These are phyloP conservation scores for Hippocampus barbouri DNA, from an alignment of 2,113 vertebrate species.

Conservation along the genomic window DNA sequence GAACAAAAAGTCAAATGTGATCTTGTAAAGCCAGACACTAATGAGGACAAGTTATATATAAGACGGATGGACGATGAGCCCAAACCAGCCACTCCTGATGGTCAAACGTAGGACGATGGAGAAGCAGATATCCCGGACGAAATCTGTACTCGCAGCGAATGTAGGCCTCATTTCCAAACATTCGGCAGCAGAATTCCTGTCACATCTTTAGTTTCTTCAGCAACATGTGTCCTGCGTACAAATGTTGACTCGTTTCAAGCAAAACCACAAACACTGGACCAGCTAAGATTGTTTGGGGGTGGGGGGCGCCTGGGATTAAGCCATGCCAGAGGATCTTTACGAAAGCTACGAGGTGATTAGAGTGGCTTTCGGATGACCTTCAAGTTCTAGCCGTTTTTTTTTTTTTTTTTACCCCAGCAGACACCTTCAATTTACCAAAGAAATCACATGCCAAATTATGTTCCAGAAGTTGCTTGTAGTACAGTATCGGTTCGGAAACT, in stretches of 20 bases:
- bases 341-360: conserved; percentile 34
- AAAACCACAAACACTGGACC: conserved; percentile 22
- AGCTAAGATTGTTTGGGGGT: conserved; percentile 5
- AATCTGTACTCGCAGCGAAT: not conserved
- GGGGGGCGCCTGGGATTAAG: conserved; percentile 29
- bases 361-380: conserved; percentile 19
- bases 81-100: too few relatives aligned
- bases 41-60: too few relatives aligned
- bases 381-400: not conserved
- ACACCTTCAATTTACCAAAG: not conserved
- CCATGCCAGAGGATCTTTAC: conserved; percentile 5
- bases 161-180: not conserved
- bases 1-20: not conserved
- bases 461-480: too few relatives aligned
- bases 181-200: conserved; percentile 6
- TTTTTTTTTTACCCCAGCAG: too few relatives aligned
- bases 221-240: conserved; percentile 8
- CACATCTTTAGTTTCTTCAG: conserved; percentile 1
- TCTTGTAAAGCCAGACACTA: too few relatives aligned
- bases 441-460: too few relatives aligned
- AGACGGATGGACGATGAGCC: too few relatives aligned
- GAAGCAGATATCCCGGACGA: not conserved
- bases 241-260: conserved; percentile 18
- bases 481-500: too few relatives aligned
- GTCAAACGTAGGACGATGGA: too few relatives aligned